phyloP scores from a whole-genome alignment of 2,888 invertebrate species.

The Melanostoma mellinum region DNA sequence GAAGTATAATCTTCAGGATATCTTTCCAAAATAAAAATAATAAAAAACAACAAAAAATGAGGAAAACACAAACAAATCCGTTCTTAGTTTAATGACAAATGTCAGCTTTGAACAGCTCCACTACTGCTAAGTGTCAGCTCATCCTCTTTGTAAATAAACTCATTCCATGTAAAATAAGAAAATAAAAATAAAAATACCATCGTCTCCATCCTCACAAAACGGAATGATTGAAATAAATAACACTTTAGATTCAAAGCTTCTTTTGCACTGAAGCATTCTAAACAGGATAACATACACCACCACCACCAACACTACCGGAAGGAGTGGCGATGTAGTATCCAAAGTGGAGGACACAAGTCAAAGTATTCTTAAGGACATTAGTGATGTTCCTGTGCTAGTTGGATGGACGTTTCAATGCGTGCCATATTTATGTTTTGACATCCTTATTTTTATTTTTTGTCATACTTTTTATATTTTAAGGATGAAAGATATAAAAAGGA shows the following conservation, averaged over 20 bases:
- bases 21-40: conserved; percentile 8
- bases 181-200: conserved; percentile 17
- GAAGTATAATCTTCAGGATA: conserved; percentile 47
- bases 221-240: conserved; percentile 66
- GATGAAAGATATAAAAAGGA: conserved; percentile 50
- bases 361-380: conserved; percentile 70
- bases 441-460: conserved; percentile 38
- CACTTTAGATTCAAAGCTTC: conserved; percentile 64
- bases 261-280: conserved; percentile 50
- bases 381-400: conserved; percentile 46
- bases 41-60: not conserved
- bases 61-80: conserved; percentile 9
- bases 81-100: conserved; percentile 67
- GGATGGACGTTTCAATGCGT: conserved; percentile 65
- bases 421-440: conserved; percentile 53
- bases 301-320: not conserved
- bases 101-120: conserved; percentile 68
- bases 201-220: conserved; percentile 20
- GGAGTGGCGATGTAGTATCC: not conserved
- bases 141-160: conserved; percentile 66
- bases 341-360: conserved; percentile 50
- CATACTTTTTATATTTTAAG: conserved; percentile 40
- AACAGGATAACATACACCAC: conserved; percentile 43
- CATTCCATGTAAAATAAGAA: conserved; percentile 3
- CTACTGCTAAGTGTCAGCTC: conserved; percentile 67